A percentile compares a stretch with the other conserved stretches of the same genome.
phyloP scores from a whole-genome alignment of 2,797 vertebrate genomes.

The Malacoraja senta region DNA sequence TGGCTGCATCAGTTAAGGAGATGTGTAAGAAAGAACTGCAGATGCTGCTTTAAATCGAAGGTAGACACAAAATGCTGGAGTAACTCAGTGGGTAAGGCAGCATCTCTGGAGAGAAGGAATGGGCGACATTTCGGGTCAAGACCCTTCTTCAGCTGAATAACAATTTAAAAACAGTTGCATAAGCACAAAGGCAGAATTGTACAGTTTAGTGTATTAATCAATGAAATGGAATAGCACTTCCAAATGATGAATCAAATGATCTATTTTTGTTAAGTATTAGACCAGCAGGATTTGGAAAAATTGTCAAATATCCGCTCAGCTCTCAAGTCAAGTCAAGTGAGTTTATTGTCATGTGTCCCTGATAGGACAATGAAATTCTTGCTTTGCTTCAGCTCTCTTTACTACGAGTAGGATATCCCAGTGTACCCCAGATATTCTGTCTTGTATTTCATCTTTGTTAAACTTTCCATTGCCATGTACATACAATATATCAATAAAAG shows the following conservation, averaged over 20 bases:
- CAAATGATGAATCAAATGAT: background rate
- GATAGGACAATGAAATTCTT: too few species aligned
- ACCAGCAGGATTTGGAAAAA: too few species aligned
- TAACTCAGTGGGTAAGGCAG: too few species aligned
- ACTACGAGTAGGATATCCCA: background rate
- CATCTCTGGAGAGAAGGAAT: too few species aligned
- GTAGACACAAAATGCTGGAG: too few species aligned
- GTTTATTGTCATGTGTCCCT: too few species aligned
- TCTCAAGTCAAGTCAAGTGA: too few species aligned
- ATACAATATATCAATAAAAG: background rate
- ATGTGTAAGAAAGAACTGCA: too few species aligned
- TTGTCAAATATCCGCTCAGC: background rate
- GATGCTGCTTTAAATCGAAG: too few species aligned
- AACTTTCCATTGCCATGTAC: background rate
- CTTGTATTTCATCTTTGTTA: background rate
- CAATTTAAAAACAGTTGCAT: background rate
- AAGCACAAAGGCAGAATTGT: background rate
- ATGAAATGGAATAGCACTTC: background rate
- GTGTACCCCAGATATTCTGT: background rate
- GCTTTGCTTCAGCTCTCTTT: background rate
- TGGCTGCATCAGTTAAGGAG: background rate
- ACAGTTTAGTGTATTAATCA: background rate
- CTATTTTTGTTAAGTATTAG: background rate
- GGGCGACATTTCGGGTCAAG: too few species aligned
- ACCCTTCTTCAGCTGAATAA: too few species aligned